A percentile compares a stretch with the other conserved stretches of the same genome.
Conservation (phyloP, 2,797 vertebrate genomes). For the Sebastes iracundus region DNA sequence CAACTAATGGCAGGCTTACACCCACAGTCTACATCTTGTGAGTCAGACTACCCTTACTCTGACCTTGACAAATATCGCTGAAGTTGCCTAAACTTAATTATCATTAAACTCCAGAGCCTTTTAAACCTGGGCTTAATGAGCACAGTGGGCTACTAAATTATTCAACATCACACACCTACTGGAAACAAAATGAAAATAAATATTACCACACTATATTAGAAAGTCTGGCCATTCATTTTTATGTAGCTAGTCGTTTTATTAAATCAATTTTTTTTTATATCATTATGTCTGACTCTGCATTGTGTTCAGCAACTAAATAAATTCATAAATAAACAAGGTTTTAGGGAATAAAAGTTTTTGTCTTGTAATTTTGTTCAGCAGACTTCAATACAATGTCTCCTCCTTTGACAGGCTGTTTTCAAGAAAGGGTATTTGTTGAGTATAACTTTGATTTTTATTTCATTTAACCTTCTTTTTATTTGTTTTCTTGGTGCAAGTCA, state of each 20-base stretch:
- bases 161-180: neutral
- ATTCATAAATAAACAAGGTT: neutral
- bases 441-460: neutral
- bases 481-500: neutral
- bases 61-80: neutral
- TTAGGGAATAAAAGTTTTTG: neutral
- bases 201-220: neutral
- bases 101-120: neutral
- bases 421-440: neutral
- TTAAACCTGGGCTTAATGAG: neutral
- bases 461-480: neutral
- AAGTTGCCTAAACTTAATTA: neutral
- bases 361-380: neutral
- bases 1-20: neutral
- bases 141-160: neutral
- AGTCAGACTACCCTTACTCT: neutral
- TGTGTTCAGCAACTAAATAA: neutral
- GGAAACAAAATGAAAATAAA: neutral
- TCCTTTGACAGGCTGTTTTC: neutral
- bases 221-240: neutral
- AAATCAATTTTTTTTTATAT: neutral
- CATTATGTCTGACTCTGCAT: neutral
- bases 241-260: neutral
- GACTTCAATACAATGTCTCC: neutral
- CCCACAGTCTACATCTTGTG: neutral